These are phyloP conservation scores for Littorina saxatilis DNA, from an alignment of 1,140 invertebrate species.

Conservation along the genomic window DNA sequence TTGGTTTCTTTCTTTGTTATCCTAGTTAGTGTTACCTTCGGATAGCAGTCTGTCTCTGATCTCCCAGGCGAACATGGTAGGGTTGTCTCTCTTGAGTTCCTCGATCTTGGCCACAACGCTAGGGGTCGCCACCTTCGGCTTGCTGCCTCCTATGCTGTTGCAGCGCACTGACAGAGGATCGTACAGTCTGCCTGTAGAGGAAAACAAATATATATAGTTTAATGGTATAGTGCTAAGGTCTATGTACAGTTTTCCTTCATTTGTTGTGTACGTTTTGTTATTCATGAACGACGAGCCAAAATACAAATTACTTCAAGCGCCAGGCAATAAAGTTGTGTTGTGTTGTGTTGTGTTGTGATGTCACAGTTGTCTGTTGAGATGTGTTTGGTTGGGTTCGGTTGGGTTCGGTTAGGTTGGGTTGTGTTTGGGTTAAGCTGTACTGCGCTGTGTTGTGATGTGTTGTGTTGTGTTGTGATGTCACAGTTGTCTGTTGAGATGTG, in stretches of 20 bases:
- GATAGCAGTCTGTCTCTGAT: constrained; percentile 96
- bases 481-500: too few species aligned
- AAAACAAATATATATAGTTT: background rate
- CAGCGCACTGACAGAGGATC: constrained; percentile 88
- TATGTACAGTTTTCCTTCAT: background rate
- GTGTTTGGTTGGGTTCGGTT: too few species aligned
- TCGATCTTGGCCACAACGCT: constrained; percentile 98
- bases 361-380: too few species aligned
- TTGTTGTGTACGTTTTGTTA: background rate
- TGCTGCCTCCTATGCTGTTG: constrained; percentile 98
- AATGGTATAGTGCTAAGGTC: background rate
- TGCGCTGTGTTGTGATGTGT: too few species aligned
- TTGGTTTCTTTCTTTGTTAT: too few species aligned
- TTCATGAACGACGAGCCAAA: background rate
- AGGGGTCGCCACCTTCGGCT: constrained; percentile 99
- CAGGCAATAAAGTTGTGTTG: too few species aligned
- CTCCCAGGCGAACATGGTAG: constrained; percentile 99
- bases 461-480: too few species aligned
- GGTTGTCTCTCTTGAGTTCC: constrained; percentile 98
- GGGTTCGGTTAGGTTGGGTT: too few species aligned
- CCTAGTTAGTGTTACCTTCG: constrained; percentile 84
- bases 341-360: too few species aligned
- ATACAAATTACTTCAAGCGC: too few species aligned
- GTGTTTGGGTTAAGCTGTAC: too few species aligned
- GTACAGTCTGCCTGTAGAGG: constrained; percentile 85